Evolutionary conservation across 1,140 invertebrate species (phyloP).

Genomic region (Carcinoscorpius rotundicauda): DNA sequence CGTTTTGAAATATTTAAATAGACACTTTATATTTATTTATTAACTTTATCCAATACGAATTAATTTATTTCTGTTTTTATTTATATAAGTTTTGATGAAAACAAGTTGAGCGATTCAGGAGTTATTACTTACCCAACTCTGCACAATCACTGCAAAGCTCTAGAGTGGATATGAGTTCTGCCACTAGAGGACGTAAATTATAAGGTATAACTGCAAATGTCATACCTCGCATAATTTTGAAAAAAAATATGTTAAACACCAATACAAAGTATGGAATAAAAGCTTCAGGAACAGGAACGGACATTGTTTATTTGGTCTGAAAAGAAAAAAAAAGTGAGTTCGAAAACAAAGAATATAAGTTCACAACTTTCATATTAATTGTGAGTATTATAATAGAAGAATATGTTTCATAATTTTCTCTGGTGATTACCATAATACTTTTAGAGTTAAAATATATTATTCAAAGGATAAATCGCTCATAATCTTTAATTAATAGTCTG

Average conservation of each 20-base stretch:
- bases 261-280: conserved; percentile 22
- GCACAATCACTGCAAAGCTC: conserved; percentile 25
- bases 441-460: too few relatives aligned
- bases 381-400: too few relatives aligned
- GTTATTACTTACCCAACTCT: conserved; percentile 23
- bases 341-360: too few relatives aligned
- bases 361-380: too few relatives aligned
- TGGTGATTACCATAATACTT: too few relatives aligned
- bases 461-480: too few relatives aligned
- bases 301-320: conserved; percentile 25
- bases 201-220: conserved; percentile 12
- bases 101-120: background rate
- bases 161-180: conserved; percentile 25
- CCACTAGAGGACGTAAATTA: conserved; percentile 11
- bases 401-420: too few relatives aligned
- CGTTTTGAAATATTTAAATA: conserved; percentile 2
- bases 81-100: conserved; percentile 1
- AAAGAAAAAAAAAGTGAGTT: too few relatives aligned
- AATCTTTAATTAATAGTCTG: too few relatives aligned
- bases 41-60: conserved; percentile 2
- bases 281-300: conserved; percentile 10
- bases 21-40: background rate
- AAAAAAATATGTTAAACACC: conserved; percentile 17
- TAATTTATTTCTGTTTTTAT: conserved; percentile 4
- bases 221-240: conserved; percentile 14